A percentile compares a stretch with the other conserved stretches of the same genome.
Evolutionary conservation across 2,888 invertebrate species (phyloP).

Genomic region (Tetropium fuscum): DNA sequence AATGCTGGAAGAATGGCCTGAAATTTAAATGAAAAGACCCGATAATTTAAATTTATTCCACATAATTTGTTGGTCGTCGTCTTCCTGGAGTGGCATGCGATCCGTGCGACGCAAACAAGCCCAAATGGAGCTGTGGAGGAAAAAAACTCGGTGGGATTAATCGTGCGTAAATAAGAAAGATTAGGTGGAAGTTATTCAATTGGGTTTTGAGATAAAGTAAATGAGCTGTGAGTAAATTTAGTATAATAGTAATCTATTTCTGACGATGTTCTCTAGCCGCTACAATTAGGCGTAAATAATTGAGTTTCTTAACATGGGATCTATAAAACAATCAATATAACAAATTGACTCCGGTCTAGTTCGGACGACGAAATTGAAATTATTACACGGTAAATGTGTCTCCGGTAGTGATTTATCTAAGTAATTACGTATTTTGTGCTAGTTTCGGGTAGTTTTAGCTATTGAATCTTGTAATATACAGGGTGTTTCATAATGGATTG

Average conservation of each 20-base stretch:
- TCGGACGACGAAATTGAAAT: slow-evolving; percentile 9
- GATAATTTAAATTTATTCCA: slow-evolving; percentile 26
- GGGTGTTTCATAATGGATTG: too few species aligned
- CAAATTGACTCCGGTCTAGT: slow-evolving; percentile 10
- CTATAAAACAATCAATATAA: slow-evolving; percentile 19
- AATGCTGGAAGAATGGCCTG: slow-evolving; percentile 6
- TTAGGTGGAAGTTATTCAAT: slow-evolving; percentile 51
- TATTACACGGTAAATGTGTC: slow-evolving; percentile 19
- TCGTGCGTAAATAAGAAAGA: slow-evolving; percentile 48
- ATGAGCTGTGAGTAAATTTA: slow-evolving; percentile 46
- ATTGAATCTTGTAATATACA: too few species aligned
- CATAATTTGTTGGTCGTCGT: slow-evolving; percentile 28
- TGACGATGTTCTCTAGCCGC: neutral
- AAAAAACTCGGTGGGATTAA: slow-evolving; percentile 45
- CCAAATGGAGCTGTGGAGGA: slow-evolving; percentile 19
- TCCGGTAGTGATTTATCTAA: slow-evolving; percentile 7
- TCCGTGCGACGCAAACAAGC: slow-evolving; percentile 14
- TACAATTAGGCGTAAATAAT: slow-evolving; percentile 24
- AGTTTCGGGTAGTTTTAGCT: neutral
- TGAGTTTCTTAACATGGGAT: slow-evolving; percentile 5
- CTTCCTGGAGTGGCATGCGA: slow-evolving; percentile 5
- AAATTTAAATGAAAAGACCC: slow-evolving; percentile 19
- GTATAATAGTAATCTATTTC: slow-evolving; percentile 42
- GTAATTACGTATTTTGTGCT: slow-evolving; percentile 1
- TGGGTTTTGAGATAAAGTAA: slow-evolving; percentile 47